Evolutionary conservation across 2,888 invertebrate genomes (phyloP), one percentile per base, ranked within the genome.

Genomic region (Synanthedon tipuliformis): DNA sequence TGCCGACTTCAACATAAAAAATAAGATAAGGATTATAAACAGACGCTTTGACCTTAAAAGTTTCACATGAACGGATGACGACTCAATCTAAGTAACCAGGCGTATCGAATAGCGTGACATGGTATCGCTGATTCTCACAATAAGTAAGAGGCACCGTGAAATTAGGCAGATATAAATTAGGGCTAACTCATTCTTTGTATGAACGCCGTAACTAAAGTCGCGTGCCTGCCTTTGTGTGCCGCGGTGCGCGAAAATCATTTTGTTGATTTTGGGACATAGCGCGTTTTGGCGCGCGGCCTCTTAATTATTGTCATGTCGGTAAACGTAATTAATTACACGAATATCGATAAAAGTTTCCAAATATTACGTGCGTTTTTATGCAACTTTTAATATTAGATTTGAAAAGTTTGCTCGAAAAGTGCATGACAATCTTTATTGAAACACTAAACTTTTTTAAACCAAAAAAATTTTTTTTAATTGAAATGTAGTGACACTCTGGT

Each of bases 121-220:
- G 68, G 79, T 70, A 78, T 81, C 73, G 75, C 78, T 53, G 72
- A 73, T 75, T 79, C 77, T 71, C 73, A 84, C 86, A 85, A 85
- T 82, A 71, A 73, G 66, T 75, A 81, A 74, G 78, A 82, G 73
- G 73, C 68, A 74, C 69, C 85, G 81, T 86, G 81, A 87, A 87
- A 87, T 86, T 79, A 83, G 78, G 61, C 65, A 69, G 64, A 71
- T 71, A 75, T 74, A 71, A 83, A 79, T 84, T 78, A 83, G 79
- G 81, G 81, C 81, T 69, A 73, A 71, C 66, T 75, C 71, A 75
- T 74, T 75, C 69, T 71, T 66, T 58, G 68, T 60, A 57, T 66
- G 66, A 76, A 59, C 70, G 65, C 75, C 79, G 76, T 80, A 73
- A 71, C 78, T 73, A 54, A 56, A 54, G 83, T 80, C 84, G 81